Evolutionary conservation across 2,888 invertebrate species (phyloP).

Genomic region (Lasioglossum malachurum): DNA sequence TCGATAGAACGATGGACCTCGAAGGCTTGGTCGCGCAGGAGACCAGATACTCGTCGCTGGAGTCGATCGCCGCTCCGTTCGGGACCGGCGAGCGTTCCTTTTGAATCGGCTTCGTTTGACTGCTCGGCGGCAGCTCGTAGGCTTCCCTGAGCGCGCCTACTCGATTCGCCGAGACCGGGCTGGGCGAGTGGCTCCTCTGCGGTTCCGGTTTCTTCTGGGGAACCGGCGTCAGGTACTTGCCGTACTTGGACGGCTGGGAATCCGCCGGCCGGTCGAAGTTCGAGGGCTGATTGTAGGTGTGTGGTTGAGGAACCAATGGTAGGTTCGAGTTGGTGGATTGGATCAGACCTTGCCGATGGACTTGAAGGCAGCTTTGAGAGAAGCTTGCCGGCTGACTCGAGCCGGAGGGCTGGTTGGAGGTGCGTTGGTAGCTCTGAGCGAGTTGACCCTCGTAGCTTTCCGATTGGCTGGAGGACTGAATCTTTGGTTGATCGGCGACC

Average conservation of each 20-base stretch:
- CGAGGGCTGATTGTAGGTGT: constrained; percentile 17
- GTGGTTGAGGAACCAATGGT: background rate
- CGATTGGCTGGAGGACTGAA: constrained; percentile 20
- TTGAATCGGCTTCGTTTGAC: constrained; percentile 56
- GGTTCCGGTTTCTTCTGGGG: constrained; percentile 39
- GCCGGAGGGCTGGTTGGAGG: background rate
- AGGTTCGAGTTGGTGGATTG: background rate
- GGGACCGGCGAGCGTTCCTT: constrained; percentile 70
- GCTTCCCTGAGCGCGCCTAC: constrained; percentile 65
- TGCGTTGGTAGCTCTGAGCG: too few relatives aligned
- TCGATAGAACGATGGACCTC: constrained; percentile 85
- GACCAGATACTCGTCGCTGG: constrained; percentile 83
- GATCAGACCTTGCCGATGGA: background rate
- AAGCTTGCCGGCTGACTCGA: background rate
- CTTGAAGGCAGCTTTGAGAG: background rate
- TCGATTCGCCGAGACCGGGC: constrained; percentile 55
- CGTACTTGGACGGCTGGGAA: constrained; percentile 13
- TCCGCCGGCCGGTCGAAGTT: constrained; percentile 33
- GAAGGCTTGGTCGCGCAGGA: constrained; percentile 80
- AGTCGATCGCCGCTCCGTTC: constrained; percentile 73
- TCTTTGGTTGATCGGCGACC: background rate
- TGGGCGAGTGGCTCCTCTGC: constrained; percentile 26
- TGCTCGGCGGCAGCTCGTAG: constrained; percentile 60
- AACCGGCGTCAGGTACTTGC: constrained; percentile 36
- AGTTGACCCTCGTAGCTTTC: background rate